phyloP scores from a whole-genome alignment of 2,797 vertebrate genomes.

The Lepilemur septentrionalis region DNA sequence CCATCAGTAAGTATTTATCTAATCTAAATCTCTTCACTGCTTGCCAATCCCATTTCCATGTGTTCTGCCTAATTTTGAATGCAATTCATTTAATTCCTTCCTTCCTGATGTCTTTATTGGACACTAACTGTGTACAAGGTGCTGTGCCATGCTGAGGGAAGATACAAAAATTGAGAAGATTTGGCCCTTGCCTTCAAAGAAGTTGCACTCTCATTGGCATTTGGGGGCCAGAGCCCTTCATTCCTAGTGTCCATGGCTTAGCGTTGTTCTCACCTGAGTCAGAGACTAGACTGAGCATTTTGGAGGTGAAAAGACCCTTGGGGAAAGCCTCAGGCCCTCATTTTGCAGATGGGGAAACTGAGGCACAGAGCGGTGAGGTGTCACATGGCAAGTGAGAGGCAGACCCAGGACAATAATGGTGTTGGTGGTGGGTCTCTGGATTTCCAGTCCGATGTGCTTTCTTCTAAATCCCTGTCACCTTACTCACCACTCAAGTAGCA shows the following conservation, averaged over 20 bases:
- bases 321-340: background rate
- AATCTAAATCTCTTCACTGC: background rate
- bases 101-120: background rate
- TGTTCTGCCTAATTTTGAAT: background rate
- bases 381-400: background rate
- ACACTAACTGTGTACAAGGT: background rate
- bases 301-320: background rate
- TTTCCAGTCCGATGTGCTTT: background rate
- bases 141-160: background rate
- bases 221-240: background rate
- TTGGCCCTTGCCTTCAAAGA: background rate
- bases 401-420: background rate
- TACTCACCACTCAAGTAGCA: background rate
- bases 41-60: background rate
- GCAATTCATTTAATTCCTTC: background rate
- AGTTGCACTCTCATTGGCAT: background rate
- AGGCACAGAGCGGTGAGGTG: background rate
- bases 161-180: background rate
- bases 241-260: rapidly evolving
- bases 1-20: background rate
- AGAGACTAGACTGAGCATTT: background rate
- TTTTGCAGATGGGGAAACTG: background rate
- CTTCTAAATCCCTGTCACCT: background rate
- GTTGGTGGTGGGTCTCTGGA: background rate
- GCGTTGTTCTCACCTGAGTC: background rate